These are phyloP conservation scores for Blastomussa wellsi DNA, from an alignment of 92 coral and sea anemone genomes.

Conservation along the genomic window DNA sequence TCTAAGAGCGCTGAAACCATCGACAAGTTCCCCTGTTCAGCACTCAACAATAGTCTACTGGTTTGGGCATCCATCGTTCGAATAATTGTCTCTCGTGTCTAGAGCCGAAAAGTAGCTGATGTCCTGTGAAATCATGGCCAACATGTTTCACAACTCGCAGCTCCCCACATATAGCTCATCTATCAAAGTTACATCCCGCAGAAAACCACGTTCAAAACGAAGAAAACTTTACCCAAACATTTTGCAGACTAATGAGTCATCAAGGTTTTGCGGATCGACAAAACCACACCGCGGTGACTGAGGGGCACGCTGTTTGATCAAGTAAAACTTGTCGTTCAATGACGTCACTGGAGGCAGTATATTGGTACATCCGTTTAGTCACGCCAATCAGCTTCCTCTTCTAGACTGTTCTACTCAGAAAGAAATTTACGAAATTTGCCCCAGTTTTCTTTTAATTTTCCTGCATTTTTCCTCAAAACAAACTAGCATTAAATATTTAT, in stretches of 20 bases:
- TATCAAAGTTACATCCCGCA: slow-evolving; percentile 1
- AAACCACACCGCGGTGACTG: slow-evolving; percentile 3
- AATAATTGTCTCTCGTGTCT: slow-evolving; percentile 6
- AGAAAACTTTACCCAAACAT: slow-evolving; percentile 16
- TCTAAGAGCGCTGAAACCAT: slow-evolving; percentile 65
- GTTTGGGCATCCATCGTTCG: slow-evolving; percentile 32
- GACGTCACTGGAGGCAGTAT: not conserved
- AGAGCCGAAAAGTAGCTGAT: slow-evolving; percentile 20
- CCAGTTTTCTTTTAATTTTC: not conserved
- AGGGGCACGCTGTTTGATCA: no score
- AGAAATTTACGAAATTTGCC: not conserved
- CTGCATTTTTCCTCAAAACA: not conserved
- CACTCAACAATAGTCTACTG: slow-evolving; percentile 54
- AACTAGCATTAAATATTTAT: not conserved
- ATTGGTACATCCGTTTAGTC: slow-evolving; percentile 17
- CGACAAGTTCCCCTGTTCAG: slow-evolving; percentile 70
- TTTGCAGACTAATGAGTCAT: not conserved
- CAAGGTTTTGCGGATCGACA: not conserved
- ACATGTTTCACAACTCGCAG: slow-evolving; percentile 9
- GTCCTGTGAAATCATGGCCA: slow-evolving; percentile 17
- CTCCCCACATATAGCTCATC: slow-evolving; percentile 24
- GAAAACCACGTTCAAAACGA: not conserved
- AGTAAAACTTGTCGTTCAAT: slow-evolving; percentile 6
- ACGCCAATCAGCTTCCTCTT: slow-evolving; percentile 16
- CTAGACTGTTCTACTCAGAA: not conserved